phyloP scores from a whole-genome alignment of 2,797 vertebrate genomes.

The Manis pentadactyla region DNA sequence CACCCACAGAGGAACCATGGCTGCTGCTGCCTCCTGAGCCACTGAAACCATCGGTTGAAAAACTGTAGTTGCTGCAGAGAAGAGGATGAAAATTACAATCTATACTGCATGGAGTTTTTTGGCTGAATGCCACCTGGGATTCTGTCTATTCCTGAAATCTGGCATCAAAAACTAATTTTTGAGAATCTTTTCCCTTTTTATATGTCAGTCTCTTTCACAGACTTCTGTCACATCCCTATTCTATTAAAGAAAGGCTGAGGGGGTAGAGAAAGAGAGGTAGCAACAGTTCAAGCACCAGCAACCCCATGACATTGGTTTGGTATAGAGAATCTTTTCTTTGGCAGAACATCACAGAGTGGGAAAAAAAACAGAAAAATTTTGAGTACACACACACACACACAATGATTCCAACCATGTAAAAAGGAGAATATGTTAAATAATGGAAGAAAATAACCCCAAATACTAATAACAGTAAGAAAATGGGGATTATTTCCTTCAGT shows the following conservation, averaged over 20 bases:
- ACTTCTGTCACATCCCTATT: neutral
- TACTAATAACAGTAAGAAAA: neutral
- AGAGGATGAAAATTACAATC: conserved; percentile 60
- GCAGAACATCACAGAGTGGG: neutral
- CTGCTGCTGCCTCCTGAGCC: conserved; percentile 90
- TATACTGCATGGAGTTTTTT: neutral
- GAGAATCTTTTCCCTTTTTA: conserved; percentile 8
- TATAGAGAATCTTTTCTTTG: neutral
- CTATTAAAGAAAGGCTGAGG: neutral
- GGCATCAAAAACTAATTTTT: neutral
- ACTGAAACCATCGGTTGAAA: conserved; percentile 96
- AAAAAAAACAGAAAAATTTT: neutral
- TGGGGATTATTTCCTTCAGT: neutral
- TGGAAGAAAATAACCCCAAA: neutral
- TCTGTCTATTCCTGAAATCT: neutral
- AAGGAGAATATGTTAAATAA: neutral
- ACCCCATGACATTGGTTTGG: neutral
- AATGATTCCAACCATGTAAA: neutral
- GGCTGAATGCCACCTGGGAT: neutral
- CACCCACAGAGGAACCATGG: conserved; percentile 89
- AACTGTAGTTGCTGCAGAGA: conserved; percentile 94
- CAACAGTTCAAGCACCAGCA: neutral
- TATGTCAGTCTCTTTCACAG: neutral
- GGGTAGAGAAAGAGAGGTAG: neutral
- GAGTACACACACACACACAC: neutral